Evolutionary conservation across 2,797 vertebrate genomes (phyloP), one percentile per base, ranked within the genome.

Genomic region (Pseudochirops corinnae): DNA sequence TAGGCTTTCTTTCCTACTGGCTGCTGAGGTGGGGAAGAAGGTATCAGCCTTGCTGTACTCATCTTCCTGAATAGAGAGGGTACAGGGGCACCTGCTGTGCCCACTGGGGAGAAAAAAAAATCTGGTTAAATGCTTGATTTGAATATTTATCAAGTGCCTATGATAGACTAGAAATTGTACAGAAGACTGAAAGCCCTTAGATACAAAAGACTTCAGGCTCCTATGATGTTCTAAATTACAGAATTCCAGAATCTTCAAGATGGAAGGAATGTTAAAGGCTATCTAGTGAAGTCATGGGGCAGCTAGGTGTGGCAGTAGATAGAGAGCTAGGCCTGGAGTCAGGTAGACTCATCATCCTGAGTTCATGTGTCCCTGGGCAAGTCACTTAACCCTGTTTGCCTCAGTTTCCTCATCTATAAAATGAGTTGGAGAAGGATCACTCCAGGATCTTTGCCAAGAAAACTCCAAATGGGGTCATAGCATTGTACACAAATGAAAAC

Each of bases 1-100:
- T 9, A 55, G 29, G 55, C n/a, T 90, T 94, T 39, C 39, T 96
- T 94, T 82, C 46, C 67, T 90, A 92, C 50, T 87, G 52, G 60
- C 93, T 96, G 94, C n/a, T 91, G 90, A 21, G 82, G 93, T 90
- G n/a, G 56, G 33, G 90, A 93, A 56, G 90, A 92, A 92, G 87
- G 24, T 0, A 60, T 12, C 57, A 55, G 90, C 62, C 82, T 46
- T 46, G 53, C 31, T 93, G 57, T 28, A 92, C 60, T 82, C 94
- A n/a, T 62, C 55, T 29, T 55, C 96, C 90, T 93, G 91, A 93
- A 92, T 93, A 91, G n/a, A 74, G 67, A 39, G 39, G 90, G 87
- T 53, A 91, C 12, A 18, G 31, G 67, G 74, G 26, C 33, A 93
- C 39, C 39, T 33, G 3, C 93, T 39, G 24, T 31, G 74, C 74